These are phyloP conservation scores for Amphipyra berbera DNA, from an alignment of 2,888 invertebrate genomes.

Conservation along the genomic window DNA sequence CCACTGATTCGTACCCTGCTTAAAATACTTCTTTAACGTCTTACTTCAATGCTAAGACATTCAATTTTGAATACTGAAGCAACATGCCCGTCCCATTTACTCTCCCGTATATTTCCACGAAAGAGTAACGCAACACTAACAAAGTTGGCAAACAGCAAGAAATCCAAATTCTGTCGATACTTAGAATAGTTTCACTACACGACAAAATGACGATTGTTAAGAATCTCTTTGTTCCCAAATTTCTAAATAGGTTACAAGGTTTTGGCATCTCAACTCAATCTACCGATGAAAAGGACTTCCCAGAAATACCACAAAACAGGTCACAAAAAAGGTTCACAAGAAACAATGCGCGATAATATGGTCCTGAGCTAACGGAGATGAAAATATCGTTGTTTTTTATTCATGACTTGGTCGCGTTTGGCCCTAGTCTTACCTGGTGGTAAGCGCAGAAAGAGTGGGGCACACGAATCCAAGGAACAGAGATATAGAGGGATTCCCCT, in stretches of 20 bases:
- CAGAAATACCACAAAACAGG: not conserved
- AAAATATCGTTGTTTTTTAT: too few species aligned
- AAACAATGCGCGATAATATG: too few species aligned
- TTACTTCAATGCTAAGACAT: too few species aligned
- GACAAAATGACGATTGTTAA: slow-evolving; percentile 33
- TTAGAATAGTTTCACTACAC: slow-evolving; percentile 24
- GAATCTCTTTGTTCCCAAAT: slow-evolving; percentile 29
- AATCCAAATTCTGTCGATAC: slow-evolving; percentile 52
- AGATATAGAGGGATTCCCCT: too few species aligned
- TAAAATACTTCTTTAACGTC: too few species aligned
- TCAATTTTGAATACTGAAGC: not conserved
- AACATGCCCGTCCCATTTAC: not conserved
- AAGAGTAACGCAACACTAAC: slow-evolving; percentile 9
- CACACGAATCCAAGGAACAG: too few species aligned
- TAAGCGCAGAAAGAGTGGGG: too few species aligned
- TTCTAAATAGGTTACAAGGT: slow-evolving; percentile 18
- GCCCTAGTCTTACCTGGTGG: too few species aligned
- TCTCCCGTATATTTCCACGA: slow-evolving; percentile 6
- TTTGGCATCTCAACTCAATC: slow-evolving; percentile 11
- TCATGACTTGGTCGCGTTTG: too few species aligned
- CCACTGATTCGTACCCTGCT: too few species aligned
- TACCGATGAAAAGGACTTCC: not conserved
- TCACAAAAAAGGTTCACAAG: not conserved
- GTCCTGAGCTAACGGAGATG: too few species aligned
- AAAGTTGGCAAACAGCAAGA: slow-evolving; percentile 38